Conservation (phyloP, 1,140 invertebrate species). For the Bradysia coprophila region DNA sequence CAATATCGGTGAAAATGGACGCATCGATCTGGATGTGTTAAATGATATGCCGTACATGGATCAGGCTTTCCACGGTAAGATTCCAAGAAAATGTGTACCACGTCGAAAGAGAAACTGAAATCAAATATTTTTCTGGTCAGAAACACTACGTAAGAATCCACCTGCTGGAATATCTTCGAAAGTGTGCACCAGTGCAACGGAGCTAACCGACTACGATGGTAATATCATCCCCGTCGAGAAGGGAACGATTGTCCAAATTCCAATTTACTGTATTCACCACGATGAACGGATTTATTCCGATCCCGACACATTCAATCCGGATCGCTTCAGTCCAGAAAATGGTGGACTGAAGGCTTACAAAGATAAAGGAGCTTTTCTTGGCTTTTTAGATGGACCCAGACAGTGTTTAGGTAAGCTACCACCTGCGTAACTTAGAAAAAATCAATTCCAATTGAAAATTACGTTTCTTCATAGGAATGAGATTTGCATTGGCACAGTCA, state of each 20-base stretch:
- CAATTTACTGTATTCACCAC: slow-evolving; percentile 16
- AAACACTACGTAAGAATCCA: slow-evolving; percentile 9
- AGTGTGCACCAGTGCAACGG: slow-evolving; percentile 4
- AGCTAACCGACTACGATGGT: slow-evolving; percentile 2
- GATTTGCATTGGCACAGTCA: slow-evolving; percentile 13
- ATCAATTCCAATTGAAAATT: no score
- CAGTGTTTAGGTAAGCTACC: slow-evolving; percentile 45
- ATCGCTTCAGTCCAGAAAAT: slow-evolving; percentile 33
- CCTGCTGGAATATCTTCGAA: neutral
- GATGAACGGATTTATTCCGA: slow-evolving; percentile 33
- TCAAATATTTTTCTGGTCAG: slow-evolving; percentile 5
- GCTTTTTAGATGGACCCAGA: slow-evolving; percentile 43
- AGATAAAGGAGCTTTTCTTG: slow-evolving; percentile 27
- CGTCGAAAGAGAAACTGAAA: neutral
- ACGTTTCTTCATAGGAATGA: slow-evolving; percentile 7
- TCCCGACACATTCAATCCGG: slow-evolving; percentile 40
- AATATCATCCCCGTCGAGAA: slow-evolving; percentile 10
- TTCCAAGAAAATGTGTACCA: neutral
- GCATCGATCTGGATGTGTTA: neutral
- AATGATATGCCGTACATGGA: neutral
- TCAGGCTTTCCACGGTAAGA: neutral
- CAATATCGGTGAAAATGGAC: neutral
- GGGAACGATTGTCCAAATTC: slow-evolving; percentile 13
- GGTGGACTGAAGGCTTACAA: slow-evolving; percentile 19
- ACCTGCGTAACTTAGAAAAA: slow-evolving; percentile 1